Evolutionary conservation across 2,797 vertebrate genomes (phyloP).

Genomic region (Tapirus indicus): DNA sequence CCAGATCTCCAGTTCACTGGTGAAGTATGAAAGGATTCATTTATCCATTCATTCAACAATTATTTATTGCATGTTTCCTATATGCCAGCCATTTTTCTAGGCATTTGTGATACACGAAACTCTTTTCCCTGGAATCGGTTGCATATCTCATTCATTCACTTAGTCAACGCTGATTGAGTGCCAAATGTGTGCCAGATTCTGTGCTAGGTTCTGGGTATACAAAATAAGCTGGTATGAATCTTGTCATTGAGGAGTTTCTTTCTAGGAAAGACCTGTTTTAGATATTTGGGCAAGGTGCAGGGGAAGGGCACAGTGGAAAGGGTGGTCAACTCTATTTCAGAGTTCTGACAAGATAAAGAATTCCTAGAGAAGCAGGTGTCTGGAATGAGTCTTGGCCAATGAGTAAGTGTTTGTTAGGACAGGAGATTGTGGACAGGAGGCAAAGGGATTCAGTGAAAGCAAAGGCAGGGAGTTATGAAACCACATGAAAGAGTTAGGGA

Average conservation of each 20-base stretch:
- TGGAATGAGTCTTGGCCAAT: not conserved
- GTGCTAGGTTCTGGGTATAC: not conserved
- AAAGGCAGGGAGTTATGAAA: not conserved
- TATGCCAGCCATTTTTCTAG: not conserved
- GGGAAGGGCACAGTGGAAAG: not conserved
- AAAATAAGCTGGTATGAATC: not conserved
- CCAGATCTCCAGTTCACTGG: not conserved
- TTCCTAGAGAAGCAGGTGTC: not conserved
- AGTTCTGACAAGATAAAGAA: not conserved
- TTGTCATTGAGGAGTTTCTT: not conserved
- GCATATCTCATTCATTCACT: not conserved
- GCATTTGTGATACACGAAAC: not conserved
- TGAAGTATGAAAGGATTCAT: not conserved
- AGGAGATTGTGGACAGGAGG: not conserved
- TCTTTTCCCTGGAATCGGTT: not conserved
- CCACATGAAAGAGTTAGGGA: not conserved
- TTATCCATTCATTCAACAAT: conserved; percentile 17
- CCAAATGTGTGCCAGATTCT: not conserved
- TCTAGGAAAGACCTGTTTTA: not conserved
- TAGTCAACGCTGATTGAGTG: not conserved
- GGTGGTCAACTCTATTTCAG: not conserved
- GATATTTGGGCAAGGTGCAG: not conserved
- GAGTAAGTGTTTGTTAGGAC: not conserved
- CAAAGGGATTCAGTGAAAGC: not conserved
- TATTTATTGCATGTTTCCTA: not conserved